Evolutionary conservation across 2,797 vertebrate species (phyloP).

Genomic region (Loriculus beryllinus): DNA sequence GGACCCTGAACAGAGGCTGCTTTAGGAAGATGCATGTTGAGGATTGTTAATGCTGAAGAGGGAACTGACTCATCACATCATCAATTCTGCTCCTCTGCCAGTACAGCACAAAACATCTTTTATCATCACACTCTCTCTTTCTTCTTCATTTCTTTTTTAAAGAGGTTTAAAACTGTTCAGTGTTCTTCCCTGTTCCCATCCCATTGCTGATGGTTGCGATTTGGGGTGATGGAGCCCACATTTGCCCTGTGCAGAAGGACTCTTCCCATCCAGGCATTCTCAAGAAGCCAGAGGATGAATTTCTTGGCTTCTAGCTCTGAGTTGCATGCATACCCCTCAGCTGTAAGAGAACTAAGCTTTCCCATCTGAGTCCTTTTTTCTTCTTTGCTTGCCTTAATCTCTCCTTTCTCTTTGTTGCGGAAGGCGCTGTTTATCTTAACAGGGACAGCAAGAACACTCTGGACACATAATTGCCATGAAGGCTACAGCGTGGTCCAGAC

Average conservation of each 20-base stretch:
- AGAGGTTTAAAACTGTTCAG: neutral
- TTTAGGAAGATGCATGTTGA: neutral
- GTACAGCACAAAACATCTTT: slow-evolving; percentile 24
- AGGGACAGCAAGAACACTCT: neutral
- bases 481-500: neutral
- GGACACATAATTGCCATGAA: neutral
- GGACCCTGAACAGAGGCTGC: slow-evolving; percentile 12
- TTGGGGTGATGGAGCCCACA: neutral
- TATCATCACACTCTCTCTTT: neutral
- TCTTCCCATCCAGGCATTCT: neutral
- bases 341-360: neutral
- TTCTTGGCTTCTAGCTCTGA: neutral
- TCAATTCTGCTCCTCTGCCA: slow-evolving; percentile 40
- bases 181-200: neutral
- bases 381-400: neutral
- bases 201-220: neutral
- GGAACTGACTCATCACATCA: slow-evolving; percentile 50
- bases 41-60: neutral
- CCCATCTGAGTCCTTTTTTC: neutral
- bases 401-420: neutral
- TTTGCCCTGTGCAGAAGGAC: neutral
- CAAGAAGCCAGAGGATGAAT: neutral
- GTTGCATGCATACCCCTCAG: neutral
- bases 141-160: neutral
- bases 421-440: neutral